Base-by-base conservation (phyloP, 2,113 vertebrate genomes). In the Chloropsis cyanopogon region DNA sequence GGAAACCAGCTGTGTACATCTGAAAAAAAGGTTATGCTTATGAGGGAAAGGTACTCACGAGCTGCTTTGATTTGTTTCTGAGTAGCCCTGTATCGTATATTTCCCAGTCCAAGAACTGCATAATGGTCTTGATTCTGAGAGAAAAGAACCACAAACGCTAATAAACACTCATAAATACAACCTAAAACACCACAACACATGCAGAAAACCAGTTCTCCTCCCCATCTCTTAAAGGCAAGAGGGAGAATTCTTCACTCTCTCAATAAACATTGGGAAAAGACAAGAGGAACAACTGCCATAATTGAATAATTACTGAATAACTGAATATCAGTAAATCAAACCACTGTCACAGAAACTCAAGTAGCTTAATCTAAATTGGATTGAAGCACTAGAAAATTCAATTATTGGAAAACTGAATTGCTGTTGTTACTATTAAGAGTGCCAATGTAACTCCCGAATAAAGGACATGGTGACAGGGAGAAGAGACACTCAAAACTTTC, bases 31-130 rank as follows among this genome's bases (percentile, higher is more conserved):
- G 14, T 14, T 11, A 12, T 7, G 4, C 15, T 83, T 16, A 37
- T 9, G 11, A 68, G 46, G 20, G 19, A 33, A 52, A 87, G 87
- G 75, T 95, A 99, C 99, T 99, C 97, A 99, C 99, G 99, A 64
- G 99, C 99, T 97, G 99, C 98, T 99, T 99, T 99, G 97, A 99
- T 99, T 96, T 99, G 99, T 93, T 98, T 99, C 96, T 99, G 99
- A 46, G 99, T 99, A 50, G 99, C 99, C 97, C 98, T 99, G 97
- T 99, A 99, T 90, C 99, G 98, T 97, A 99, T 63, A 82, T 98
- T 98, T 86, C 97, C 98, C 35, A 99, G 96, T 70, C 99, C 99
- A 71, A 99, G 98, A 88, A 99, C 99, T 77, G 98, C 98, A 92
- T 99, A 99, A 97, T 99, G 99, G 98, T 99, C 99, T 95, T 99